These are phyloP conservation scores for Neelides sp. DNA, from an alignment of 1,140 invertebrate genomes.

Conservation along the genomic window DNA sequence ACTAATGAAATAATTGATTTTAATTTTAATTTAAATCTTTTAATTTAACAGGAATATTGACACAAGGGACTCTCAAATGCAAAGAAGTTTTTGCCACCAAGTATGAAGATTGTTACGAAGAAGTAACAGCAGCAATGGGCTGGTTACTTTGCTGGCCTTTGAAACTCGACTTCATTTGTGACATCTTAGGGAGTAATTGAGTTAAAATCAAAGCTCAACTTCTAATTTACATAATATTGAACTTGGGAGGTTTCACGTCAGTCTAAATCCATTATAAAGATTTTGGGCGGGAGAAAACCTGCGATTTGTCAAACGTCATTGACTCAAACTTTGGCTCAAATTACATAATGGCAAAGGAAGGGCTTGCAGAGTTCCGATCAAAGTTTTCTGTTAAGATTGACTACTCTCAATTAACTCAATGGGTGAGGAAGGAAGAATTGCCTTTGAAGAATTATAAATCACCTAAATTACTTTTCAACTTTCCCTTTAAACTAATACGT, in stretches of 20 bases:
- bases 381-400: constrained; percentile 15
- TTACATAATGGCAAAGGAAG: constrained; percentile 17
- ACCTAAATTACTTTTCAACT: neutral
- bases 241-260: no score
- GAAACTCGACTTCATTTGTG: constrained; percentile 26
- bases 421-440: neutral
- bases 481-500: neutral
- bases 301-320: constrained; percentile 9
- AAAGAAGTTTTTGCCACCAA: constrained; percentile 15
- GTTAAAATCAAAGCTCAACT: neutral
- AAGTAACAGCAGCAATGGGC: constrained; percentile 9
- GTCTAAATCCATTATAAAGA: constrained; percentile 8
- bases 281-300: constrained; percentile 17
- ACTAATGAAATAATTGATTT: neutral
- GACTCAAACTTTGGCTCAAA: constrained; percentile 19
- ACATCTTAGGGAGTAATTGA: constrained; percentile 18
- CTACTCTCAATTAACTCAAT: neutral
- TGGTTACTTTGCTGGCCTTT: constrained; percentile 28
- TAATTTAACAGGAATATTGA: constrained; percentile 21
- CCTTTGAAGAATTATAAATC: constrained; percentile 20
- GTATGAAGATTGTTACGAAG: constrained; percentile 20
- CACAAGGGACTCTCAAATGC: constrained; percentile 19
- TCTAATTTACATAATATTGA: neutral
- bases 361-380: constrained; percentile 14
- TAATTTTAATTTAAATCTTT: neutral